A percentile compares a stretch with the other conserved stretches of the same genome.
Conservation (phyloP, 1,140 invertebrate genomes). For the Drosophila orena region DNA sequence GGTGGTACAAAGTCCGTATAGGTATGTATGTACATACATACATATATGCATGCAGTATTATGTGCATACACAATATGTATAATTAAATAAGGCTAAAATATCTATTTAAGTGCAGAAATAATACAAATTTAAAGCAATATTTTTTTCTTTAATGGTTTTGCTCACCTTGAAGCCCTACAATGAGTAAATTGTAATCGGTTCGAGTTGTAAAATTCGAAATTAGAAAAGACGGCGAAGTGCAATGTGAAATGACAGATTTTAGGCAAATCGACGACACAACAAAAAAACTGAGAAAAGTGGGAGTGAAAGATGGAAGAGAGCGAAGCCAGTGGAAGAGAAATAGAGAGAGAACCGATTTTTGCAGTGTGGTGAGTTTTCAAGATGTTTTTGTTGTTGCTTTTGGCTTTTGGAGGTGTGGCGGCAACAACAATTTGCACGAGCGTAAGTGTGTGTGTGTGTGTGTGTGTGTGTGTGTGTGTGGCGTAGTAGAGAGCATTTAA, state of each 20-base stretch:
- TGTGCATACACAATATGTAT: too few relatives aligned
- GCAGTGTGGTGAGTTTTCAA: conserved; percentile 51
- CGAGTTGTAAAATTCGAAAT: neutral
- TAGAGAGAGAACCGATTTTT: conserved; percentile 5
- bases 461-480: conserved; percentile 2
- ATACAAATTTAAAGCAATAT: neutral
- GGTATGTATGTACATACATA: neutral
- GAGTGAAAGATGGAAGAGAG: neutral
- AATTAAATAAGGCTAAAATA: neutral
- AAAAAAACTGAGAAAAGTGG: neutral
- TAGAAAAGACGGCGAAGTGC: neutral
- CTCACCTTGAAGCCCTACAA: neutral
- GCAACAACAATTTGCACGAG: conserved; percentile 24
- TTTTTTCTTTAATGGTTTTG: neutral
- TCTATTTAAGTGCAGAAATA: neutral
- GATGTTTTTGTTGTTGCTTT: conserved; percentile 3
- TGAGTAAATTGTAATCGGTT: neutral
- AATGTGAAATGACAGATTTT: neutral
- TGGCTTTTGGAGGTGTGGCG: conserved; percentile 68
- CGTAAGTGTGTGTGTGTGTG: conserved; percentile 3
- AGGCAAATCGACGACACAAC: too few relatives aligned
- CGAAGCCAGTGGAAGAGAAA: neutral
- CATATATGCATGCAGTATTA: too few relatives aligned
- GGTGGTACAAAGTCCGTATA: conserved; percentile 2
- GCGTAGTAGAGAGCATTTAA: conserved; percentile 29